Evolutionary conservation across 1,140 invertebrate species (phyloP).

Genomic region (Lerema accius): DNA sequence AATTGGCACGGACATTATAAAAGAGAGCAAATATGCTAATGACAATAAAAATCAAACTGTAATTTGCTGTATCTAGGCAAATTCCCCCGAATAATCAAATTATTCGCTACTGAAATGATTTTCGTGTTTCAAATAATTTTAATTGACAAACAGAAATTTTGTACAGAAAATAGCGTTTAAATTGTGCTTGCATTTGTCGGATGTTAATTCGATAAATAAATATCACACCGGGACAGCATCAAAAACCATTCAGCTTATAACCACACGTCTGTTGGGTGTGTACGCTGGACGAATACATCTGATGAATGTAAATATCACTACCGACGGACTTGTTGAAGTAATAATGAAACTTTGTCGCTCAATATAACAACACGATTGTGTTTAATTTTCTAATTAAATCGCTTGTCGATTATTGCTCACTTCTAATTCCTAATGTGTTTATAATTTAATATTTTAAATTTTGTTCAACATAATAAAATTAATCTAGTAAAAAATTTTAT

Average conservation of each 20-base stretch:
- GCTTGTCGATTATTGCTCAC: no score
- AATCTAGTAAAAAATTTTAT: no score
- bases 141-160: slow-evolving; percentile 79
- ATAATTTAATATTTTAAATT: no score
- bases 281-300: no score
- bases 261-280: background rate
- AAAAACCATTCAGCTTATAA: slow-evolving; percentile 45
- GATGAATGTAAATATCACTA: background rate
- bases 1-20: background rate
- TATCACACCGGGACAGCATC: slow-evolving; percentile 57
- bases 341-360: no score
- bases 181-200: slow-evolving; percentile 72
- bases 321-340: no score
- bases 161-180: slow-evolving; percentile 68
- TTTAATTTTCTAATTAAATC: no score
- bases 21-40: slow-evolving; percentile 29
- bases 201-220: slow-evolving; percentile 74
- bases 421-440: no score
- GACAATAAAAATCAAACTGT: slow-evolving; percentile 34
- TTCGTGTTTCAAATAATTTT: slow-evolving; percentile 78
- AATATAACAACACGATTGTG: no score
- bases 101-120: slow-evolving; percentile 76
- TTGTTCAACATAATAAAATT: no score
- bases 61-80: slow-evolving; percentile 55
- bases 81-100: slow-evolving; percentile 57